phyloP scores from a whole-genome alignment of 2,113 vertebrate species.

The Ginglymostoma cirratum region DNA sequence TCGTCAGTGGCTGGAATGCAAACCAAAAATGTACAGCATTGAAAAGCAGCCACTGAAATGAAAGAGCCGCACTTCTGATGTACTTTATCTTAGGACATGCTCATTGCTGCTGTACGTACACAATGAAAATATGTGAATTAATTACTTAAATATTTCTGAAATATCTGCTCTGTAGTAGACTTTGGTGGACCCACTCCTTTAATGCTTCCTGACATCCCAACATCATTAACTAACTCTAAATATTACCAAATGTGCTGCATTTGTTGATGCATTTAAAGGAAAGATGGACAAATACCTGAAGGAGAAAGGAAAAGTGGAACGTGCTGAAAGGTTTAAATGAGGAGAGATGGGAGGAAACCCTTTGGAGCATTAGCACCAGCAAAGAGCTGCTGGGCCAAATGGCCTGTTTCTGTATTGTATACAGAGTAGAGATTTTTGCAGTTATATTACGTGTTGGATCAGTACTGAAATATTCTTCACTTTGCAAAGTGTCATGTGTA shows the following conservation, averaged over 20 bases:
- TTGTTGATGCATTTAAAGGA: background rate
- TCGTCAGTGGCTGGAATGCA: background rate
- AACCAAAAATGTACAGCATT: background rate
- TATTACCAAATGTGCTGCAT: background rate
- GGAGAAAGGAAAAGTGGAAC: background rate
- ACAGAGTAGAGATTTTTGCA: background rate
- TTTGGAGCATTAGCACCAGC: background rate
- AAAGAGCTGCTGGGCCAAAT: background rate
- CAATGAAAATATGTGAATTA: background rate
- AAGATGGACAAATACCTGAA: background rate
- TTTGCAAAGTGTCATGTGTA: background rate
- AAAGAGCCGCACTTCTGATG: background rate
- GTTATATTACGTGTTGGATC: background rate
- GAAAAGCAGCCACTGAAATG: background rate
- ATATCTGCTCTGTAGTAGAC: background rate
- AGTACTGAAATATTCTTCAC: background rate
- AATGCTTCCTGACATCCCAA: background rate
- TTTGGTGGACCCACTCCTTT: background rate
- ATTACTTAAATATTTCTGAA: background rate
- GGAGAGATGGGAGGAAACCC: background rate
- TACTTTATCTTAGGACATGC: background rate
- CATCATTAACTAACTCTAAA: background rate
- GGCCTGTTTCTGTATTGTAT: background rate
- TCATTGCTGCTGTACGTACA: background rate
- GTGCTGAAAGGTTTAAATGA: background rate